A percentile compares a stretch with the other conserved stretches of the same genome.
phyloP scores from a whole-genome alignment of 2,888 invertebrate genomes.

The Pandemis corylana region DNA sequence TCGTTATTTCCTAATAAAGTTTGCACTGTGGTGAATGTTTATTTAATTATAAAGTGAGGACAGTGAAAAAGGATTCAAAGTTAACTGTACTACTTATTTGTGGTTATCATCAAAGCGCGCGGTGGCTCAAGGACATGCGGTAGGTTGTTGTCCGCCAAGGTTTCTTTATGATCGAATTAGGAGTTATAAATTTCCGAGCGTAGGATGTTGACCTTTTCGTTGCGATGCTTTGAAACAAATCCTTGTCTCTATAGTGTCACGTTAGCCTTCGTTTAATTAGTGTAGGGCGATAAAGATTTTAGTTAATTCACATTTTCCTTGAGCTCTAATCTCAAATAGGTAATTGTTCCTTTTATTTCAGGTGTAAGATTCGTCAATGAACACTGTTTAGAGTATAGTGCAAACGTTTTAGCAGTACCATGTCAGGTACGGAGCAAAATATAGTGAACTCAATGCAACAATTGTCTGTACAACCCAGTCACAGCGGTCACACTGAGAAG shows the following conservation, averaged over 20 bases:
- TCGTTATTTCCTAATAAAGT: conserved; percentile 47
- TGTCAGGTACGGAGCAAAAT: conserved; percentile 83
- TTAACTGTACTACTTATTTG: conserved; percentile 16
- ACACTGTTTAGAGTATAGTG: conserved; percentile 59
- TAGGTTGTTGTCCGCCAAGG: conserved; percentile 54
- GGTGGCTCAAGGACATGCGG: conserved; percentile 60
- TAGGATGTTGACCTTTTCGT: conserved; percentile 71
- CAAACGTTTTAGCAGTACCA: conserved; percentile 71
- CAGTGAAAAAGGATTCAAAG: conserved; percentile 17
- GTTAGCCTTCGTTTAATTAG: conserved; percentile 38
- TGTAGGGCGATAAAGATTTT: conserved; percentile 14
- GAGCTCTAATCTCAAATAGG: conserved; percentile 33
- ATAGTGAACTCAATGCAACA: conserved; percentile 82
- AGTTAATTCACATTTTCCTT: conserved; percentile 32
- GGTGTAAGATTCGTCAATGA: conserved; percentile 60
- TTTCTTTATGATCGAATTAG: conserved; percentile 41
- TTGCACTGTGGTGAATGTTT: conserved; percentile 45
- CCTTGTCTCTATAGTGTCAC: conserved; percentile 30
- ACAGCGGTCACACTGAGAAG: conserved; percentile 78
- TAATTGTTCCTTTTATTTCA: conserved; percentile 57
- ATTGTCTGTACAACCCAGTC: conserved; percentile 79
- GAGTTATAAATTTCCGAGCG: conserved; percentile 61
- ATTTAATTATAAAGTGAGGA: conserved; percentile 48
- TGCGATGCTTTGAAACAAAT: conserved; percentile 35
- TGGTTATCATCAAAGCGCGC: conserved; percentile 42